phyloP scores from a whole-genome alignment of 2,797 vertebrate species.

The Dermochelys coriacea region DNA sequence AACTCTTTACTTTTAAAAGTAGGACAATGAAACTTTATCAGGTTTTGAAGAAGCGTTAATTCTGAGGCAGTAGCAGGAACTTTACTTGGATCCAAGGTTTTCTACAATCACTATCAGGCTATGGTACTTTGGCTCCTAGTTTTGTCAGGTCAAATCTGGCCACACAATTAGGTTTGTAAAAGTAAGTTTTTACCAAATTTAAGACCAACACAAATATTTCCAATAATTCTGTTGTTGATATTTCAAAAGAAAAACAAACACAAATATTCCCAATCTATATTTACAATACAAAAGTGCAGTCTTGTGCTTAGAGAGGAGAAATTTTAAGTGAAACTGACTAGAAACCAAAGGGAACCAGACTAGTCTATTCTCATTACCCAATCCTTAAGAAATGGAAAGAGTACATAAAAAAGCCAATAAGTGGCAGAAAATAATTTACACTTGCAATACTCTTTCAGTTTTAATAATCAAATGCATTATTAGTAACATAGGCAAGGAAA shows the following conservation, averaged over 20 bases:
- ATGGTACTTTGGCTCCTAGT: background rate
- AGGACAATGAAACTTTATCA: background rate
- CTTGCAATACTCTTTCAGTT: background rate
- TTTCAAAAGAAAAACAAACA: background rate
- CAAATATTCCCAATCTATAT: background rate
- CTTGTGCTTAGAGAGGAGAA: background rate
- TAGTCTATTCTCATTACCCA: background rate
- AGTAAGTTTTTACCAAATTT: background rate
- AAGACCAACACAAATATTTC: background rate
- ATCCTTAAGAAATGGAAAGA: background rate
- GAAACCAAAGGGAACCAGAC: background rate
- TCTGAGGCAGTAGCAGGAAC: background rate
- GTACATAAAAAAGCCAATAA: background rate
- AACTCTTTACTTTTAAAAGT: slow-evolving; percentile 19
- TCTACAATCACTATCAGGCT: background rate
- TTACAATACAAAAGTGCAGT: background rate
- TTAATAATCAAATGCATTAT: background rate
- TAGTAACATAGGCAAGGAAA: background rate
- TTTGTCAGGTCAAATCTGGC: background rate
- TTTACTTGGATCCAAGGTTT: background rate
- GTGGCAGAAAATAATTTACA: background rate
- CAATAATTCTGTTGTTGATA: background rate
- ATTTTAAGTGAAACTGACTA: background rate
- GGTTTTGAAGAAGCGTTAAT: background rate
- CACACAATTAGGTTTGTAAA: slow-evolving; percentile 14